A percentile compares a stretch with the other conserved stretches of the same genome.
Conservation (phyloP, 2,797 vertebrate genomes). For the Macropodus opercularis region DNA sequence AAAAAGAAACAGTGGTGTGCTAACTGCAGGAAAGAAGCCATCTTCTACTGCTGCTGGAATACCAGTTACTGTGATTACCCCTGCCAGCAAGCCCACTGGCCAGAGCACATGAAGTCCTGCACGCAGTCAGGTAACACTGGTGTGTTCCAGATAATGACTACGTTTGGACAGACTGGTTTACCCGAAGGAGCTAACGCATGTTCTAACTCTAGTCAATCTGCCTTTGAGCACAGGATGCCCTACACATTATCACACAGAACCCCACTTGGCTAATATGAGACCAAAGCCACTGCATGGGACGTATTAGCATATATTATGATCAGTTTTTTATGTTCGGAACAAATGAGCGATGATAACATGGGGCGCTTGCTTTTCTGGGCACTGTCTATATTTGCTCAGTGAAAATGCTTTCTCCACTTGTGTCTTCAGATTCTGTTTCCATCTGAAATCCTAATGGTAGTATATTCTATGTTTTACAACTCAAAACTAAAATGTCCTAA, state of each 20-base stretch:
- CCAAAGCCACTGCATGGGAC: not conserved
- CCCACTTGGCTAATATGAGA: not conserved
- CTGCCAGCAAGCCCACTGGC: conserved; percentile 98
- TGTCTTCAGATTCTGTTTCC: not conserved
- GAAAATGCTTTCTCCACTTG: not conserved
- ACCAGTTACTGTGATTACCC: conserved; percentile 99
- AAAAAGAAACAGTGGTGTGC: conserved; percentile 99
- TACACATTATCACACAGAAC: too few relatives aligned
- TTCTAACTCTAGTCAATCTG: too few relatives aligned
- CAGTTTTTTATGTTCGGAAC: not conserved
- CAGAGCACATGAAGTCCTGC: conserved; percentile 99
- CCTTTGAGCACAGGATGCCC: not conserved
- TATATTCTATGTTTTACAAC: not conserved
- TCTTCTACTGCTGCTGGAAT: conserved; percentile 99
- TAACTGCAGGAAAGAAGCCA: conserved; percentile 97
- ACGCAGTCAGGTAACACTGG: conserved; percentile 93
- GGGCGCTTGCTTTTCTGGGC: not conserved
- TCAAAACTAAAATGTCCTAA: not conserved
- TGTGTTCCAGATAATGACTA: not conserved
- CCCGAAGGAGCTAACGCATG: not conserved
- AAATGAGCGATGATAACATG: too few relatives aligned
- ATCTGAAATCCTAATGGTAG: too few relatives aligned
- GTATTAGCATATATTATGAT: not conserved
- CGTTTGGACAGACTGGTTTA: not conserved
- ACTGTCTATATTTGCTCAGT: too few relatives aligned